These are phyloP conservation scores for Helleia helle DNA, from an alignment of 2,888 invertebrate species.

Conservation along the genomic window DNA sequence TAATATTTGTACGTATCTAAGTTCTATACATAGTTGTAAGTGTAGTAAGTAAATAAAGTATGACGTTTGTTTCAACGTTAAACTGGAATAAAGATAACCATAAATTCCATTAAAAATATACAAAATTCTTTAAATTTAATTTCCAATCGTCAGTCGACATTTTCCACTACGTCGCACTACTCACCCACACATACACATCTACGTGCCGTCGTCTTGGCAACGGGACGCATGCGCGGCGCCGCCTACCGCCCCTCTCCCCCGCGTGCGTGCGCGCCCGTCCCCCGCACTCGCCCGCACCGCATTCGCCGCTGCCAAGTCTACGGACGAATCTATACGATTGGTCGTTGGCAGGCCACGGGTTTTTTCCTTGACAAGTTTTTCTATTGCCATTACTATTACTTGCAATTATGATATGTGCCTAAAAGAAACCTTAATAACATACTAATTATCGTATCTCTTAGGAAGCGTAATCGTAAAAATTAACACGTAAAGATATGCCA, in stretches of 20 bases:
- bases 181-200: slow-evolving; percentile 48
- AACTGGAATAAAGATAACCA: too few species aligned
- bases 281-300: slow-evolving; percentile 49
- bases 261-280: slow-evolving; percentile 59
- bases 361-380: slow-evolving; percentile 20
- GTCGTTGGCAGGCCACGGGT: slow-evolving; percentile 36
- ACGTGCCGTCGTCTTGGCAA: slow-evolving; percentile 78
- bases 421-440: too few species aligned
- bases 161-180: slow-evolving; percentile 17
- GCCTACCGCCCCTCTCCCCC: slow-evolving; percentile 55
- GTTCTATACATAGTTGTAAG: too few species aligned
- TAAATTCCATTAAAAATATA: too few species aligned
- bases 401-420: slow-evolving; percentile 4
- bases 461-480: too few species aligned
- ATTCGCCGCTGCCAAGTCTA: slow-evolving; percentile 24
- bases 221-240: slow-evolving; percentile 73
- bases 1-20: too few species aligned
- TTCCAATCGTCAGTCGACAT: too few species aligned
- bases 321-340: slow-evolving; percentile 43
- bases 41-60: too few species aligned
- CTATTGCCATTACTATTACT: slow-evolving; percentile 12
- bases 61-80: too few species aligned
- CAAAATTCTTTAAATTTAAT: too few species aligned
- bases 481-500: too few species aligned
- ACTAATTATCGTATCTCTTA: too few species aligned